Evolutionary conservation across 2,113 vertebrate species (phyloP).

Genomic region (Clarias gariepinus): DNA sequence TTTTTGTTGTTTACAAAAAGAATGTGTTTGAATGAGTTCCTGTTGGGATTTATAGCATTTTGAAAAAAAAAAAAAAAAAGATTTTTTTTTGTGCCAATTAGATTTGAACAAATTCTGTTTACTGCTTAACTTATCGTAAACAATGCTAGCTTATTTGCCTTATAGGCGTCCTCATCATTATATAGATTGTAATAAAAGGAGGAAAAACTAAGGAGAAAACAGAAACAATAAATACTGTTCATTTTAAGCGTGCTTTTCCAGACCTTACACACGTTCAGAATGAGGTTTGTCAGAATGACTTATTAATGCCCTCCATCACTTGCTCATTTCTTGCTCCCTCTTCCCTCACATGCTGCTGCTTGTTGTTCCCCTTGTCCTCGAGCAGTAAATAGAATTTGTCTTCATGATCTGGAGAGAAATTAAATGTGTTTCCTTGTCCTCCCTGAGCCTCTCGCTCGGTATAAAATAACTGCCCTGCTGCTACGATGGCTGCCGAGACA

Average conservation of each 20-base stretch:
- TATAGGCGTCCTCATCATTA: background rate
- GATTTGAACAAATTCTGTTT: background rate
- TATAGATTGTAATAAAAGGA: background rate
- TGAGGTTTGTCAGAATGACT: constrained; percentile 63
- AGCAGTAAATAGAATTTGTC: constrained; percentile 69
- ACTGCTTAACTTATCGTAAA: background rate
- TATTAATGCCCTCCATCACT: constrained; percentile 63
- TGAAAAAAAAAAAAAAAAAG: background rate
- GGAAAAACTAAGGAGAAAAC: constrained; percentile 1
- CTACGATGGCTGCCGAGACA: constrained; percentile 46
- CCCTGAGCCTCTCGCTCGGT: constrained; percentile 54
- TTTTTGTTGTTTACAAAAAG: background rate
- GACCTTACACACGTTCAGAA: constrained; percentile 54
- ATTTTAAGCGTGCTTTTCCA: constrained; percentile 46
- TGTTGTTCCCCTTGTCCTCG: constrained; percentile 43
- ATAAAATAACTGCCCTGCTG: constrained; percentile 60
- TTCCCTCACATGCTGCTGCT: constrained; percentile 14
- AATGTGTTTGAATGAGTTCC: constrained; percentile 60
- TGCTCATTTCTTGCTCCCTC: constrained; percentile 36
- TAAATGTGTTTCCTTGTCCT: constrained; percentile 61
- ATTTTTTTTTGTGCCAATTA: background rate
- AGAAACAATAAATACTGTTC: constrained; percentile 50
- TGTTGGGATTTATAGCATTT: constrained; percentile 34
- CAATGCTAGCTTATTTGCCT: background rate
- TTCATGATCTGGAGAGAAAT: constrained; percentile 66